Evolutionary conservation across 2,888 invertebrate genomes (phyloP), one percentile per base, ranked within the genome.

Genomic region (Agrypnus murinus): DNA sequence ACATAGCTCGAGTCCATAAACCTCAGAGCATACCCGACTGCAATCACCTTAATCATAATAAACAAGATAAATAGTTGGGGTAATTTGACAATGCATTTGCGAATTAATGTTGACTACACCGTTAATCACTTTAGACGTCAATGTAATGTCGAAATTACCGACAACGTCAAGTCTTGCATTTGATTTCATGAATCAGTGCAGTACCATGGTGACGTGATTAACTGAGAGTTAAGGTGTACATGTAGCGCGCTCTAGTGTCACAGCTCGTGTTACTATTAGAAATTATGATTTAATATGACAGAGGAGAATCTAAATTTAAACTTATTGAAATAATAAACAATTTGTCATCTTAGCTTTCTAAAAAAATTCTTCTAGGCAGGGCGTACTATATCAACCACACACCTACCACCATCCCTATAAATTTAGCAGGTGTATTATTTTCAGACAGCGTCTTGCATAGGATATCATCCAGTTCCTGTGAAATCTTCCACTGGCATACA

Each of bases 51-150:
- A 72, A 72, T 75, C 70, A 72, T 75, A 74, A 74, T 73, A 77
- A 75, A 74, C 74, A 72, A 73, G 77, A 77, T 77, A 75, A 77
- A 77, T 77, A 73, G 72, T 72, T 64, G 53, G 17, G 70, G 67
- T 72, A 73, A 73, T 73, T 69, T 74, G 75, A 77, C 76, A 75
- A 66, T 74, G 74, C 70, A 71, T 69, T 73, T 74, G 71, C 74
- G 72, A 77, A 77, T 77, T 77, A 77, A 77, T 77, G 77, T 75
- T 72, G 77, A 75, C 75, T 75, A 65, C 74, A 64, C 58, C 71
- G 72, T 75, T 74, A 74, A 77, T 75, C 77, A 75, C 60, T 69
- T 68, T 65, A 58, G 55, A 70, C 74, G 72, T 74, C 74, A 71
- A 74, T 73, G 69, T 65, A 69, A 69, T 53, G 58, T 67, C 65